Conservation (phyloP, 2,113 vertebrate genomes). For the Pogonocichla stellata region DNA sequence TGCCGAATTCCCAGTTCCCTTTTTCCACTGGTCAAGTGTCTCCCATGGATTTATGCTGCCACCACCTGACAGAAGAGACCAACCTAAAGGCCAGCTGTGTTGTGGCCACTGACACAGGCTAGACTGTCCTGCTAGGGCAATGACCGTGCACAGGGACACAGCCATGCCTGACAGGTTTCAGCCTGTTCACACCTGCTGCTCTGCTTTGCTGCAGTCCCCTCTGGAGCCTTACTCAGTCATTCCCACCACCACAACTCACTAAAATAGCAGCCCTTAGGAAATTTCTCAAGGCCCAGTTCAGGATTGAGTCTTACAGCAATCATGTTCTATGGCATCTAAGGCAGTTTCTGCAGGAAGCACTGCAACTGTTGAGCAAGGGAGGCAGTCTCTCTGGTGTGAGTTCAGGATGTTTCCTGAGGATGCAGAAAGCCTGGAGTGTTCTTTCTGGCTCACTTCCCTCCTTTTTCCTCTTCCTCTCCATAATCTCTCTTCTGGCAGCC, state of each 20-base stretch:
- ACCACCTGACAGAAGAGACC: constrained; percentile 31
- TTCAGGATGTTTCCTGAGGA: constrained; percentile 46
- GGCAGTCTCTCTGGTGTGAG: neutral
- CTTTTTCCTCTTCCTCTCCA: constrained; percentile 43
- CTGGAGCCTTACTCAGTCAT: neutral
- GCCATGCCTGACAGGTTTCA: neutral
- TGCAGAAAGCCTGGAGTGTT: constrained; percentile 7
- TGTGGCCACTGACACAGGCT: neutral
- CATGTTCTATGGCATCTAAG: neutral
- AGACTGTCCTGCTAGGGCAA: fast-evolving
- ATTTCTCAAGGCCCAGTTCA: neutral
- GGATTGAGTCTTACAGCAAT: neutral
- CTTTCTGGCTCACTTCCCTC: constrained; percentile 41
- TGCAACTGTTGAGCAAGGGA: neutral
- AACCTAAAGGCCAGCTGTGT: neutral
- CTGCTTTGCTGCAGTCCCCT: neutral
- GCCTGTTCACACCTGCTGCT: neutral
- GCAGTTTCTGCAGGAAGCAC: neutral
- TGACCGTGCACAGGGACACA: neutral
- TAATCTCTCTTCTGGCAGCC: constrained; percentile 5
- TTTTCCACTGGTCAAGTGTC: neutral
- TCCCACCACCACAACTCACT: neutral
- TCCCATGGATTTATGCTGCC: constrained; percentile 41
- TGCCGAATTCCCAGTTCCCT: neutral
- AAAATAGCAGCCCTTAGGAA: neutral